These are phyloP conservation scores for Caenorhabditis latens DNA, from an alignment of 1,140 invertebrate species.

Conservation along the genomic window DNA sequence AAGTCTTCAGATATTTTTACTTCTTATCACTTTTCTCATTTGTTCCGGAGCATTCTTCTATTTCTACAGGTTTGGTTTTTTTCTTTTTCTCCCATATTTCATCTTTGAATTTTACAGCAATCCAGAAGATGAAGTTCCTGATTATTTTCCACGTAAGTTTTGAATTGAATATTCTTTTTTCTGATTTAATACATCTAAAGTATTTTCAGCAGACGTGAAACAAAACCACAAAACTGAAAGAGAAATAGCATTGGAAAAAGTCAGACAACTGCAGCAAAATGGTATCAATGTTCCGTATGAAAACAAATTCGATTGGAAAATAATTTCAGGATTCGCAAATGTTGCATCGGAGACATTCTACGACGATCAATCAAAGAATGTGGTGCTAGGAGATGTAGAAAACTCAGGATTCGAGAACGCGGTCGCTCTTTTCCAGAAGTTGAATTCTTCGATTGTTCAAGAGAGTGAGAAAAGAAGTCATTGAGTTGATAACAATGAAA, in stretches of 20 bases:
- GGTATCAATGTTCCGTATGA: neutral
- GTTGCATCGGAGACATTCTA: slow-evolving; percentile 8
- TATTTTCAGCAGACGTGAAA: slow-evolving; percentile 31
- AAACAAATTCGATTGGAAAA: neutral
- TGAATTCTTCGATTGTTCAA: neutral
- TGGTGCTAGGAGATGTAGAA: neutral
- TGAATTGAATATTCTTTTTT: too few species aligned
- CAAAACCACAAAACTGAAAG: neutral
- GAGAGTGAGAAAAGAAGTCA: neutral
- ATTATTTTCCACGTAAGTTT: slow-evolving; percentile 27
- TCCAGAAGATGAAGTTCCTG: slow-evolving; percentile 4
- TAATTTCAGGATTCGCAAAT: neutral
- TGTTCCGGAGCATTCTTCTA: slow-evolving; percentile 11
- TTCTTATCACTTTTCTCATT: slow-evolving; percentile 3
- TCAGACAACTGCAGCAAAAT: neutral
- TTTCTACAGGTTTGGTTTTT: neutral
- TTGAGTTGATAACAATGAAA: too few species aligned
- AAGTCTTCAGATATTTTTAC: slow-evolving; percentile 33
- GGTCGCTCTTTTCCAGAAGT: neutral
- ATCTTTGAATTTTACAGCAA: neutral
- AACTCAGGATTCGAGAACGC: slow-evolving; percentile 30
- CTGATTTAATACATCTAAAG: neutral
- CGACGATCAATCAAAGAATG: slow-evolving; percentile 12
- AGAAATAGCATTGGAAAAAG: slow-evolving; percentile 23
- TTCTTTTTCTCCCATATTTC: too few species aligned